Percentiles rank a stretch among this genome's conserved stretches.
phyloP scores from a whole-genome alignment of 2,888 invertebrate species.

The Torymus texanus region DNA sequence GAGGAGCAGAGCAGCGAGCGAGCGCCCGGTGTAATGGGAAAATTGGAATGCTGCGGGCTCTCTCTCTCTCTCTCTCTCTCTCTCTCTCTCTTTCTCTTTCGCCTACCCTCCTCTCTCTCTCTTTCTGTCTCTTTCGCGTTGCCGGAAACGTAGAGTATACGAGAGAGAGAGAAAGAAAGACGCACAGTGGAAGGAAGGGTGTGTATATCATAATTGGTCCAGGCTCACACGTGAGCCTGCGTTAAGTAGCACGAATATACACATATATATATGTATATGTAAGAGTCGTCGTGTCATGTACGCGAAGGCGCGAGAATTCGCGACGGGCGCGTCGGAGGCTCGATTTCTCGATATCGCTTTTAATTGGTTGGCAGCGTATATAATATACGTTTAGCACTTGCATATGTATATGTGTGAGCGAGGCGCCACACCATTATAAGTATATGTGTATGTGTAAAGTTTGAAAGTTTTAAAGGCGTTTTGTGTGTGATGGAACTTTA shows the following conservation, averaged over 20 bases:
- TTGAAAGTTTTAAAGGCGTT: slow-evolving; percentile 36
- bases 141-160: slow-evolving; percentile 3
- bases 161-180: too few relatives aligned
- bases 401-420: neutral
- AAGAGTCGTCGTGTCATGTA: neutral
- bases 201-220: slow-evolving; percentile 35
- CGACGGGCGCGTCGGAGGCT: slow-evolving; percentile 7
- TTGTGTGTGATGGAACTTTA: slow-evolving; percentile 32
- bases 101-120: neutral
- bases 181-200: too few relatives aligned
- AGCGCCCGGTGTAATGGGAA: neutral
- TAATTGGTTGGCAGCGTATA: neutral
- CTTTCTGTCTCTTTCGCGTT: slow-evolving; percentile 7
- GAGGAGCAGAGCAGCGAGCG: neutral
- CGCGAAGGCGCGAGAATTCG: too few relatives aligned
- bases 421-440: neutral
- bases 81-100: slow-evolving; percentile 23
- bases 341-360: slow-evolving; percentile 19
- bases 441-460: neutral
- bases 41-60: slow-evolving; percentile 15
- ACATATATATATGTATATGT: neutral
- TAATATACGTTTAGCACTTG: too few relatives aligned
- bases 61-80: neutral
- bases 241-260: slow-evolving; percentile 33
- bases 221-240: neutral